Percentiles rank a stretch among this genome's conserved stretches.
Evolutionary conservation across 2,888 invertebrate species (phyloP).

Genomic region (Operophtera brumata): DNA sequence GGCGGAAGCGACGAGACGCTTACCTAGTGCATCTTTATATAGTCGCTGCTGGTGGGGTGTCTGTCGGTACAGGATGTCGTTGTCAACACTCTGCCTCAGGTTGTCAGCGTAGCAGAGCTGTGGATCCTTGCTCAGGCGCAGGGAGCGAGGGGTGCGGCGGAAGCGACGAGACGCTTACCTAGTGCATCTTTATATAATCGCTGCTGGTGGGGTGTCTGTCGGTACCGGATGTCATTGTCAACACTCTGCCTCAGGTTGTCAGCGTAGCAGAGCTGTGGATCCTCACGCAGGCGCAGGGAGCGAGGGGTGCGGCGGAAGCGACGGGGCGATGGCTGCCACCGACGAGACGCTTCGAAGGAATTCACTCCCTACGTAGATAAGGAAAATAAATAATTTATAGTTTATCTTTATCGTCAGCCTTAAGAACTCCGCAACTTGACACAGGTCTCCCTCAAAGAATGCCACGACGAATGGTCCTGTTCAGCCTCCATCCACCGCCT

Average conservation of each 20-base stretch:
- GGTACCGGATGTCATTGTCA: constrained; percentile 86
- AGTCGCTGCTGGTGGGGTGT: constrained; percentile 76
- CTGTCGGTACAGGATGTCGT: constrained; percentile 84
- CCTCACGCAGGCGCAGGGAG: constrained; percentile 81
- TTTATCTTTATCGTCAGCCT: no score
- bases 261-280: constrained; percentile 84
- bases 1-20: no score
- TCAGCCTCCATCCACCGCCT: no score
- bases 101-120: constrained; percentile 83
- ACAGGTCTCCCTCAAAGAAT: no score
- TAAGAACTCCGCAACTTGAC: no score
- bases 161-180: constrained; percentile 68
- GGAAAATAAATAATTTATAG: neutral
- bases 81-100: constrained; percentile 84
- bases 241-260: constrained; percentile 82
- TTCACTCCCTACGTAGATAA: constrained; percentile 57
- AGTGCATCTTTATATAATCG: constrained; percentile 81
- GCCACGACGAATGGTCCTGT: no score
- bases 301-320: constrained; percentile 67
- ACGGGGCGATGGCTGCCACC: constrained; percentile 56
- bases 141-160: constrained; percentile 77
- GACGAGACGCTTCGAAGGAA: constrained; percentile 51
- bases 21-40: constrained; percentile 83
- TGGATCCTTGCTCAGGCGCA: constrained; percentile 83
- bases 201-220: constrained; percentile 78